Conservation (phyloP, 1,140 invertebrate species). For the Drosophila varians region DNA sequence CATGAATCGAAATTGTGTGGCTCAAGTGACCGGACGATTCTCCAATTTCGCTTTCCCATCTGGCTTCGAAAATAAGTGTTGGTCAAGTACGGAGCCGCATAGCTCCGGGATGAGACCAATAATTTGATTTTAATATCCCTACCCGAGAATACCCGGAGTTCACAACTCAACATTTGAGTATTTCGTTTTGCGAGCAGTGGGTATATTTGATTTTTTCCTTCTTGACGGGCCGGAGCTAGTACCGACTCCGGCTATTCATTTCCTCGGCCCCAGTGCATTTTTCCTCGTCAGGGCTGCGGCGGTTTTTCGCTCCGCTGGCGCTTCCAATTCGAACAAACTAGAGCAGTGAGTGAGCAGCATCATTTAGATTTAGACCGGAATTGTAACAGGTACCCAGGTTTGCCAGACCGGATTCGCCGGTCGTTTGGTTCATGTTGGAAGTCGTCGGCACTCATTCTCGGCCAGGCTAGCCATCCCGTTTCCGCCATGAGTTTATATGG, state of each 20-base stretch:
- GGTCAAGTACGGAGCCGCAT: constrained; percentile 15
- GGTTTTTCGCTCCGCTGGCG: constrained; percentile 36
- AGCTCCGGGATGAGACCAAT: background rate
- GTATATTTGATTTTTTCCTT: background rate
- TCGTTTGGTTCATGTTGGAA: constrained; percentile 19
- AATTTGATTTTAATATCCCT: background rate
- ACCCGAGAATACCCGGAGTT: background rate
- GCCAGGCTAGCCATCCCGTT: constrained; percentile 2
- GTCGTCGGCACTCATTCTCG: constrained; percentile 12
- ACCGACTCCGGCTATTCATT: constrained; percentile 29
- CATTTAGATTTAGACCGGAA: constrained; percentile 84
- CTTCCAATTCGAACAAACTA: constrained; percentile 70
- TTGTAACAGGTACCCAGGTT: constrained; percentile 72
- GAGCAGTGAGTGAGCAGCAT: constrained; percentile 79
- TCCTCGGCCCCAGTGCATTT: background rate
- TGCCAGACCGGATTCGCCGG: constrained; percentile 1
- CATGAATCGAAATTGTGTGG: constrained; percentile 82
- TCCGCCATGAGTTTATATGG: background rate
- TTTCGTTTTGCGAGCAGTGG: background rate
- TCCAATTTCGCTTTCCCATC: constrained; percentile 15
- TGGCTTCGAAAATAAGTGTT: constrained; percentile 27
- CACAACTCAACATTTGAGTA: constrained; percentile 15
- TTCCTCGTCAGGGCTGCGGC: constrained; percentile 5
- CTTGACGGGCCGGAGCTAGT: constrained; percentile 3
- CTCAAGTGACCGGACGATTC: constrained; percentile 40